Evolutionary conservation across 1,140 invertebrate genomes (phyloP).

Genomic region (Drosophila jambulina): DNA sequence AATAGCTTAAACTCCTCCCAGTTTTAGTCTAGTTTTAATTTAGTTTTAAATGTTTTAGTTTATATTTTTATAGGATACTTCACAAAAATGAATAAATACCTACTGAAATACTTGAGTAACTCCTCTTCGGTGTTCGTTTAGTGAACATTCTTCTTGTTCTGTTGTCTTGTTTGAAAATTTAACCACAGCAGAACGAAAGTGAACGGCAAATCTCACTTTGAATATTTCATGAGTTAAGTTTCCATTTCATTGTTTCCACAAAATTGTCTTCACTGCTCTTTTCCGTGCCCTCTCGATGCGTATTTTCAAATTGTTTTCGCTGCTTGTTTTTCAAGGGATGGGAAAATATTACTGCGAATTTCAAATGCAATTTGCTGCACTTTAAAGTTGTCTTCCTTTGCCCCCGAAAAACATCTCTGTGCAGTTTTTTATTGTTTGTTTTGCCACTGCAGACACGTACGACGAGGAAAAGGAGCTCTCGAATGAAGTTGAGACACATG

Average conservation of each 20-base stretch:
- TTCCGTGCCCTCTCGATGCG: slow-evolving; percentile 18
- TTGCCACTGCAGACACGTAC: slow-evolving; percentile 54
- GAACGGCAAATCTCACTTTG: slow-evolving; percentile 41
- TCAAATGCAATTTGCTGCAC: slow-evolving; percentile 58
- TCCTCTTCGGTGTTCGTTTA: not conserved
- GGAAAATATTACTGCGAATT: slow-evolving; percentile 51
- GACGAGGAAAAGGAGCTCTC: slow-evolving; percentile 27
- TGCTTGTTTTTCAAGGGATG: slow-evolving; percentile 26
- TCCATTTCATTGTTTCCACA: slow-evolving; percentile 48
- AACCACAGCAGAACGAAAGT: slow-evolving; percentile 19
- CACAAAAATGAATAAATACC: not conserved
- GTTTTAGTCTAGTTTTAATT: not conserved
- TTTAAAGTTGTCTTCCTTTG: slow-evolving; percentile 39
- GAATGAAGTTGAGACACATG: slow-evolving; percentile 58
- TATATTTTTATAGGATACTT: not conserved
- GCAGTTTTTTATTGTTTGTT: slow-evolving; percentile 52
- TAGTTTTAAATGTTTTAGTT: not conserved
- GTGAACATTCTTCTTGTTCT: not conserved
- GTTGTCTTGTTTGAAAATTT: slow-evolving; percentile 15
- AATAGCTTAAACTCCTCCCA: not conserved
- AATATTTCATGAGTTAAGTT: slow-evolving; percentile 55
- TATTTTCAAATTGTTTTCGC: slow-evolving; percentile 47
- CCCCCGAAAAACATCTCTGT: slow-evolving; percentile 2
- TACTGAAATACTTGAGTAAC: not conserved
- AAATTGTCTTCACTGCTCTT: slow-evolving; percentile 6